These are phyloP conservation scores for Prorops nasuta DNA, from an alignment of 1,140 invertebrate genomes.

Conservation along the genomic window DNA sequence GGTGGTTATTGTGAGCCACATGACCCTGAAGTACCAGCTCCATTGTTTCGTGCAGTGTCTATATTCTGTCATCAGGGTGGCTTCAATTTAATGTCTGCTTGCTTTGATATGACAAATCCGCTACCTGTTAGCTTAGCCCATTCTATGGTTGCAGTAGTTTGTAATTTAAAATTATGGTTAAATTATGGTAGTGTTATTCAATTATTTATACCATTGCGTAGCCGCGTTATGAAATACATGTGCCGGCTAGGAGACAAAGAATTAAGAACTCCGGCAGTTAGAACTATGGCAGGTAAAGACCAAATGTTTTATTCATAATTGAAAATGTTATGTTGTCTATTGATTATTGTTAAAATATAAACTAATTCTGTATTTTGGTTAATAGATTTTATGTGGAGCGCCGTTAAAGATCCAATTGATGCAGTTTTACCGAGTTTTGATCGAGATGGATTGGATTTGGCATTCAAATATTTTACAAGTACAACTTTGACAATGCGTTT, in stretches of 20 bases:
- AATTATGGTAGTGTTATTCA: slow-evolving; percentile 87
- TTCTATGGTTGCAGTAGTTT: slow-evolving; percentile 85
- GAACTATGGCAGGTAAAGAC: slow-evolving; percentile 80
- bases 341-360: neutral
- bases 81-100: slow-evolving; percentile 78
- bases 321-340: neutral
- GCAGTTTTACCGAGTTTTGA: slow-evolving; percentile 80
- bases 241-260: slow-evolving; percentile 90
- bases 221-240: slow-evolving; percentile 87
- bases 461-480: slow-evolving; percentile 93
- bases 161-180: slow-evolving; percentile 92
- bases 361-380: slow-evolving; percentile 16
- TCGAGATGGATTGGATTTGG: slow-evolving; percentile 82
- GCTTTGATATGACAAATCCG: slow-evolving; percentile 77
- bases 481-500: slow-evolving; percentile 90
- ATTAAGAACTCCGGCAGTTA: slow-evolving; percentile 77
- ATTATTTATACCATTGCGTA: slow-evolving; percentile 81
- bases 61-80: slow-evolving; percentile 89
- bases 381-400: slow-evolving; percentile 89
- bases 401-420: slow-evolving; percentile 88
- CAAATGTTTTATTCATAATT: slow-evolving; percentile 14
- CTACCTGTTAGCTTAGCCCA: slow-evolving; percentile 85
- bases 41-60: slow-evolving; percentile 84
- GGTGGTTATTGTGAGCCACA: slow-evolving; percentile 82
- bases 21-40: slow-evolving; percentile 88